A percentile compares a stretch with the other conserved stretches of the same genome.
phyloP scores from a whole-genome alignment of 2,113 vertebrate genomes.

The Planiliza haematocheilus region DNA sequence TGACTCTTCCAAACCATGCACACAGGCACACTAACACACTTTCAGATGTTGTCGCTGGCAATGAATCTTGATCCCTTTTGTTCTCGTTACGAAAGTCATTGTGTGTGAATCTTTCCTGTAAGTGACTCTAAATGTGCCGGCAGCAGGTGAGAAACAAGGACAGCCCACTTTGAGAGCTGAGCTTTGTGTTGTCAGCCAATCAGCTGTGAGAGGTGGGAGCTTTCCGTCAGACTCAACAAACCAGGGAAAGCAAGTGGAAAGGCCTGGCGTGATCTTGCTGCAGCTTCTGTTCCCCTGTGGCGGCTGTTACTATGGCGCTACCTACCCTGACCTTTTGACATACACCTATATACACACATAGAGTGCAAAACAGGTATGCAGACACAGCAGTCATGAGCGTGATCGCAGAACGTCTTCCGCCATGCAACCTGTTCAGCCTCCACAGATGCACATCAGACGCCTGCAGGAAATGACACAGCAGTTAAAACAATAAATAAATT shows the following conservation, averaged over 20 bases:
- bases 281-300: neutral
- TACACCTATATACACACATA: neutral
- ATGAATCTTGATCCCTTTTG: neutral
- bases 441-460: constrained; percentile 52
- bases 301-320: constrained; percentile 12
- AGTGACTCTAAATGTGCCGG: neutral
- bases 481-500: neutral
- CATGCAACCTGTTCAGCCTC: constrained; percentile 32
- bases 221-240: constrained; percentile 17
- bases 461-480: neutral
- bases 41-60: no score
- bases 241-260: neutral
- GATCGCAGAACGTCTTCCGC: neutral
- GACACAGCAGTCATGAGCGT: neutral
- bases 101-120: neutral
- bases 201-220: neutral
- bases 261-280: neutral
- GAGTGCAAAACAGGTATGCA: constrained; percentile 24
- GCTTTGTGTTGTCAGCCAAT: constrained; percentile 35
- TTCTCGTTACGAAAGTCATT: neutral
- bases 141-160: neutral
- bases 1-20: neutral
- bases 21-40: neutral
- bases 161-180: neutral
- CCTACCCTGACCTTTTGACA: constrained; percentile 6